Conservation (phyloP, 2,888 invertebrate genomes). For the Rhimphoctona megacephalus region DNA sequence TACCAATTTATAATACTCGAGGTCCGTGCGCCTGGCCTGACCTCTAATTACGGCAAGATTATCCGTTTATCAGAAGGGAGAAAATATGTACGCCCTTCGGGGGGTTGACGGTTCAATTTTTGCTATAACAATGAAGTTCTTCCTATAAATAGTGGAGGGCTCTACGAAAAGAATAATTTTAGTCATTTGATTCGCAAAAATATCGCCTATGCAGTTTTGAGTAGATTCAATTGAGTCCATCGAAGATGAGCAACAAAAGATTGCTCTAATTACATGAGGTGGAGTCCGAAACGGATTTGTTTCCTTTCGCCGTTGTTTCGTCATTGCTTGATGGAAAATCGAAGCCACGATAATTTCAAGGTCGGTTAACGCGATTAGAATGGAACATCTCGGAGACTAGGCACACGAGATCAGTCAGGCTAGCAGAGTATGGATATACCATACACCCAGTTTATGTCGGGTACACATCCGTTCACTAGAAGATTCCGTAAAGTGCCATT, state of each 20-base stretch:
- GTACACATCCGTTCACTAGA: background rate
- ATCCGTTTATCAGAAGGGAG: constrained; percentile 8
- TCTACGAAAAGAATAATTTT: background rate
- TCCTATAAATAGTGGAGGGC: background rate
- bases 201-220: background rate
- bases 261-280: background rate
- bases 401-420: constrained; percentile 10
- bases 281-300: constrained; percentile 28
- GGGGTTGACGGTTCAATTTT: background rate
- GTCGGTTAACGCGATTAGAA: constrained; percentile 75
- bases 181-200: background rate
- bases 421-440: background rate
- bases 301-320: constrained; percentile 34
- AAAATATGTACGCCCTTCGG: constrained; percentile 1
- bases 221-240: background rate
- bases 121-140: background rate
- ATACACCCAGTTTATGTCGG: background rate
- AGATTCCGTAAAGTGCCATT: background rate
- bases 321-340: constrained; percentile 62
- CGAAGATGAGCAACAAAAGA: background rate
- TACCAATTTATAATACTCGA: constrained; percentile 54
- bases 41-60: constrained; percentile 42
- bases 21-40: constrained; percentile 49
- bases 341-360: constrained; percentile 72
- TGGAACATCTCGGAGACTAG: constrained; percentile 59